Percentiles rank a stretch among this genome's conserved stretches.
Conservation (phyloP, 2,797 vertebrate genomes). For the Sebastes iracundus region DNA sequence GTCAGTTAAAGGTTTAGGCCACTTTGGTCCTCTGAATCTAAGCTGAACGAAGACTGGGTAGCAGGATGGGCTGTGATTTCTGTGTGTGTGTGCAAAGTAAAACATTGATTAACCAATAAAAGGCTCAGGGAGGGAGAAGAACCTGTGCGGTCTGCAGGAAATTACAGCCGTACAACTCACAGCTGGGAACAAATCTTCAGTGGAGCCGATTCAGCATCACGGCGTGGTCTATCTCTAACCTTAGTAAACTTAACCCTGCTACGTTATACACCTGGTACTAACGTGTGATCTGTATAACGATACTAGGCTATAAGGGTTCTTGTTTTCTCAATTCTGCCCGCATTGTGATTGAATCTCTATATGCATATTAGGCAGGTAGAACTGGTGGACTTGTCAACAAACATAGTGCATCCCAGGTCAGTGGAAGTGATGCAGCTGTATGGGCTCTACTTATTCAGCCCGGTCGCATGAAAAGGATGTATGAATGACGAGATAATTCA, state of each 20-base stretch:
- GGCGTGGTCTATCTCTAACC: background rate
- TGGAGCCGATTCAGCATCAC: background rate
- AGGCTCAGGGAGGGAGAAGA: background rate
- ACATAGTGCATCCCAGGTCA: background rate
- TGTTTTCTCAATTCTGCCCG: background rate
- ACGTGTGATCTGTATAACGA: background rate
- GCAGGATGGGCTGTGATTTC: background rate
- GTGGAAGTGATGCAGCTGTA: background rate
- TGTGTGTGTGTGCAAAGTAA: constrained; percentile 20
- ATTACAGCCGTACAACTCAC: background rate
- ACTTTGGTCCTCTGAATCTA: background rate
- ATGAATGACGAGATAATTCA: too few relatives aligned
- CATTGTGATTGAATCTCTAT: background rate
- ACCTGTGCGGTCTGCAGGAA: background rate
- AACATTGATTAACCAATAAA: constrained; percentile 45
- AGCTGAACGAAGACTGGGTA: background rate
- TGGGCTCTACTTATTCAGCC: background rate
- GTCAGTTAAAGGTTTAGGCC: constrained; percentile 8
- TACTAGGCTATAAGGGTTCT: background rate
- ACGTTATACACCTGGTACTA: background rate
- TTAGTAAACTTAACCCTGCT: background rate
- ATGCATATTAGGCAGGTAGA: background rate
- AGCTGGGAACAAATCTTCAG: background rate
- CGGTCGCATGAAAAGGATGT: too few relatives aligned
- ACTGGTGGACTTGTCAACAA: background rate